A percentile compares a stretch with the other conserved stretches of the same genome.
These are phyloP conservation scores for Virgularia gustaviana DNA, from an alignment of 92 coral and sea anemone species.

Conservation along the genomic window DNA sequence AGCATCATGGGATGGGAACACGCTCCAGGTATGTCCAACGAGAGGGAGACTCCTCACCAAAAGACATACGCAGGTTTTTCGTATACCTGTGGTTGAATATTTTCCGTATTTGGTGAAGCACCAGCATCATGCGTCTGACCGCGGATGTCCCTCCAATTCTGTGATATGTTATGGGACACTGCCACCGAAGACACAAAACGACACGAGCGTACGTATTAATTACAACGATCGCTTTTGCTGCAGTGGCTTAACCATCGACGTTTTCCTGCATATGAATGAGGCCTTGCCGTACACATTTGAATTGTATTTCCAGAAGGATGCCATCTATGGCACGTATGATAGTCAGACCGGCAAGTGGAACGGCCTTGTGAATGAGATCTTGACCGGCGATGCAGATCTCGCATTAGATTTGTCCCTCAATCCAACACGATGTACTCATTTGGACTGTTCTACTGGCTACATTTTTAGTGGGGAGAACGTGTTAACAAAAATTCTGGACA, in stretches of 20 bases:
- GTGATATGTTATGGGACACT: conserved; percentile 9
- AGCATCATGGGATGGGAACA: conserved; percentile 13
- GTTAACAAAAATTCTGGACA: not conserved
- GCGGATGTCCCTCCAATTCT: not conserved
- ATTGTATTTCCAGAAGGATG: conserved; percentile 69
- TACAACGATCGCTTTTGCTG: conserved; percentile 56
- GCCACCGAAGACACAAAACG: not conserved
- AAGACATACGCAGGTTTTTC: not conserved
- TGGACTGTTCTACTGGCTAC: conserved; percentile 31
- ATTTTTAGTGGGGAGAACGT: conserved; percentile 13
- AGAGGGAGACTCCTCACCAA: not conserved
- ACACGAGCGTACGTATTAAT: conserved; percentile 15
- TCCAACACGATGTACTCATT: conserved; percentile 10
- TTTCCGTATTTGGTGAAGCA: conserved; percentile 19
- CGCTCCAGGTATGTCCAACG: conserved; percentile 1
- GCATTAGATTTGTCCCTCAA: conserved; percentile 18
- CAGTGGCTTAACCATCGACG: conserved; percentile 67
- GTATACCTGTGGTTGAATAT: conserved; percentile 24
- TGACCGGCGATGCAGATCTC: conserved; percentile 70
- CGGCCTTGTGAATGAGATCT: conserved; percentile 69
- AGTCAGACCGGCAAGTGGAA: conserved; percentile 65
- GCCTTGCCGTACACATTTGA: conserved; percentile 58
- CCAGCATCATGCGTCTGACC: not conserved
- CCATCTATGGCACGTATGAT: conserved; percentile 61
- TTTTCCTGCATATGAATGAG: conserved; percentile 23